Evolutionary conservation across 2,888 invertebrate species (phyloP), one percentile per base, ranked within the genome.

Genomic region (Girardia tigrina): DNA sequence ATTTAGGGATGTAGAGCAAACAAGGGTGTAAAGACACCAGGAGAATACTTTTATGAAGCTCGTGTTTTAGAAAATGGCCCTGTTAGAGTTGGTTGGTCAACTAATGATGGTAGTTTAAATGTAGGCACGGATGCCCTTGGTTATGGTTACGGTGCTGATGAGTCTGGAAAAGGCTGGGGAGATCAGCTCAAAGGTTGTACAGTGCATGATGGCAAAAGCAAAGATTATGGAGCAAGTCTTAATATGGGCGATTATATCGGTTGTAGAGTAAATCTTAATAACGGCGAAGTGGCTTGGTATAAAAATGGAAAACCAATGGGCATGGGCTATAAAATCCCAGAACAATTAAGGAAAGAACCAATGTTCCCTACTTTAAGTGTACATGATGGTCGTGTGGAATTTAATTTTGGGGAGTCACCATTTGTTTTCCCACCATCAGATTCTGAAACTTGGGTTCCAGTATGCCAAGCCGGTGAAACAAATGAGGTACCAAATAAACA

Each of bases 71-170:
- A 92, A 0, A 94, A 95, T 85, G 98, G 98, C 0, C 85, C 99
- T 26, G 97, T 97, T 82, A 88, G 98, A 76, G 90, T 98, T 12
- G 98, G 98, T 0, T 98, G 94, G 94, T 91, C 95, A 0, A 92
- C 92, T 0, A 87, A 88, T 78, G 87, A 91, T 87, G 94, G 94
- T 6, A 88, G 86, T 73, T 86, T 95, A 42, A 94, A 97, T 84
- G 86, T 98, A 71, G 98, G 86, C 76, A 83, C 80, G 8, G 84
- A 84, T 78, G 80, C 76, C 80, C 80, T 88, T 86, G 98, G 98
- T 0, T 98, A 90, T 86, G 98, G 98, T 78, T 97, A 97, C n/a
- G 99, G 98, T 0, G 98, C 97, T 2, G 26, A 73, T 29, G 26
- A 75, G 16, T 28, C 8, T 16, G 36, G 36, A 36, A 36, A 16